Percentiles rank a stretch among this genome's conserved stretches.
phyloP scores from a whole-genome alignment of 2,888 invertebrate genomes.

The Polyommatus iphigenia region DNA sequence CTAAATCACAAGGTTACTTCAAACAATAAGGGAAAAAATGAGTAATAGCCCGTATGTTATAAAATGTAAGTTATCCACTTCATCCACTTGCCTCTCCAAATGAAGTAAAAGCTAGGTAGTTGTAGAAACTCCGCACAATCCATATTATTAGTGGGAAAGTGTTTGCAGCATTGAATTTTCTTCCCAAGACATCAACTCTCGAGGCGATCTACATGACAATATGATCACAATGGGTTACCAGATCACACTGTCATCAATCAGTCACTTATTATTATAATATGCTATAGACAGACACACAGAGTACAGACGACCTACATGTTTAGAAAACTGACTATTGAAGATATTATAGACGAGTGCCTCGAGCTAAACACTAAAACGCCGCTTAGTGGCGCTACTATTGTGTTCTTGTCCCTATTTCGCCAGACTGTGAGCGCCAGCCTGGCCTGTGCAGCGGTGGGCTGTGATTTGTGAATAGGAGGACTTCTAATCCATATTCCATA shows the following conservation, averaged over 20 bases:
- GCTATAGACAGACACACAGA: neutral
- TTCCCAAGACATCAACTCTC: neutral
- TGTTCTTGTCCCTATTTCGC: neutral
- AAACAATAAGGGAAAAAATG: no score
- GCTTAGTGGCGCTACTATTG: neutral
- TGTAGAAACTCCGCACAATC: constrained; percentile 1
- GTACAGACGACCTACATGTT: neutral
- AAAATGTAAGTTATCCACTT: no score
- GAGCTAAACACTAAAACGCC: neutral
- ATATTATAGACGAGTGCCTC: neutral
- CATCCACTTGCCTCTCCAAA: neutral
- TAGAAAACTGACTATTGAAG: neutral
- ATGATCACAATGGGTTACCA: constrained; percentile 10
- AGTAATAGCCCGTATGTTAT: no score
- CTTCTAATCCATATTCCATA: no score
- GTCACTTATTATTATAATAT: neutral
- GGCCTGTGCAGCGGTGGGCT: no score
- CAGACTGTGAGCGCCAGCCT: no score
- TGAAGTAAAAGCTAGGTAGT: neutral
- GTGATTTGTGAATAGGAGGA: no score
- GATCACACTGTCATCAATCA: neutral
- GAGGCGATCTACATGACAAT: neutral
- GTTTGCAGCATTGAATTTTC: neutral
- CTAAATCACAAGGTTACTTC: no score
- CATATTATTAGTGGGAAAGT: constrained; percentile 13